These are phyloP conservation scores for Drosophila quinaria DNA, from an alignment of 2,888 invertebrate species.

Conservation along the genomic window DNA sequence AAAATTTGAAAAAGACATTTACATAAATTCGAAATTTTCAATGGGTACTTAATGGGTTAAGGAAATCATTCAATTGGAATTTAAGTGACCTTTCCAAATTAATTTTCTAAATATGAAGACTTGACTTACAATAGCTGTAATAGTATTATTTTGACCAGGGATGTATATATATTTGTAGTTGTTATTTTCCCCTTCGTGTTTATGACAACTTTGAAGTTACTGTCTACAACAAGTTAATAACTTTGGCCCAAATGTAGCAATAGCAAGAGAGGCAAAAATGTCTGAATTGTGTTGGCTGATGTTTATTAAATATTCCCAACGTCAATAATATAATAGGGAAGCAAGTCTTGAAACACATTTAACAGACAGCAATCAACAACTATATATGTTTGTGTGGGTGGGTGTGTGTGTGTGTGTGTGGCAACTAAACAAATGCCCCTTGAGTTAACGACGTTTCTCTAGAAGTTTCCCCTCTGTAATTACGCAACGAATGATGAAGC, in stretches of 20 bases:
- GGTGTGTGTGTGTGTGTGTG: slow-evolving; percentile 28
- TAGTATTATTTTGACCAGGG: too few species aligned
- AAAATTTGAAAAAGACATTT: too few species aligned
- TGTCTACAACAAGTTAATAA: slow-evolving; percentile 65
- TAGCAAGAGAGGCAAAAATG: slow-evolving; percentile 39
- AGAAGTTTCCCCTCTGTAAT: slow-evolving; percentile 36
- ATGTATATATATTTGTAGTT: neutral
- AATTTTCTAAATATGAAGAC: too few species aligned
- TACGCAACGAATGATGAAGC: slow-evolving; percentile 64
- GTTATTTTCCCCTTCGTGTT: slow-evolving; percentile 4
- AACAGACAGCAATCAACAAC: slow-evolving; percentile 61
- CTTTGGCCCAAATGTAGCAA: slow-evolving; percentile 63
- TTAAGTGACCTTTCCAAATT: too few species aligned
- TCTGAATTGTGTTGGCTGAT: slow-evolving; percentile 39
- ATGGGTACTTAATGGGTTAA: too few species aligned
- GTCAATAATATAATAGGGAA: slow-evolving; percentile 40
- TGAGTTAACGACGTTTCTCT: slow-evolving; percentile 53
- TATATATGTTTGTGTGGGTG: slow-evolving; percentile 38
- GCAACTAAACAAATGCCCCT: slow-evolving; percentile 60
- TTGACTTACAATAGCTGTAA: too few species aligned
- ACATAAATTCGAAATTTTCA: too few species aligned
- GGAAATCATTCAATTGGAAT: too few species aligned
- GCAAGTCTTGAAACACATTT: slow-evolving; percentile 66
- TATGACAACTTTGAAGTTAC: slow-evolving; percentile 47
- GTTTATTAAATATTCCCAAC: slow-evolving; percentile 57